Conservation (phyloP, 2,113 vertebrate genomes). For the Plecotus auritus region DNA sequence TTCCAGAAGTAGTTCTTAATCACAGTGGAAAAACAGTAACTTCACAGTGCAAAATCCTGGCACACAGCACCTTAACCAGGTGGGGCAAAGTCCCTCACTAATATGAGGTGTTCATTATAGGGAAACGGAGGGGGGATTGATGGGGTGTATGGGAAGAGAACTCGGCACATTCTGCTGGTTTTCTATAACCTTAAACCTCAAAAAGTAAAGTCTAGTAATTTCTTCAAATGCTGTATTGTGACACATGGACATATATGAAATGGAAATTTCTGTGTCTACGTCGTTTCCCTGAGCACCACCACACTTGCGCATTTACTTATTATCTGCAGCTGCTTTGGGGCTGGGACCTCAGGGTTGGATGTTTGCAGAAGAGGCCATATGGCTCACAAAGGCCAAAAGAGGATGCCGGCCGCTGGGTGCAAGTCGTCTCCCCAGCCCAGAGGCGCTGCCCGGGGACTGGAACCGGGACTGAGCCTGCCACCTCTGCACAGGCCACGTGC, state of each 20-base stretch:
- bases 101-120: too few species aligned
- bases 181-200: background rate
- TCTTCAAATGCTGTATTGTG: background rate
- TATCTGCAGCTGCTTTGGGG: background rate
- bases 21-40: background rate
- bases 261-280: background rate
- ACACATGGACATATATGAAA: background rate
- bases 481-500: background rate
- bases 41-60: background rate
- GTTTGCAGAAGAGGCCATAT: background rate
- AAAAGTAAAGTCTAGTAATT: background rate
- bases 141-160: background rate
- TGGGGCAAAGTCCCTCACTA: background rate
- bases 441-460: fast-evolving
- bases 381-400: background rate
- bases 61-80: background rate
- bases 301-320: background rate
- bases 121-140: background rate
- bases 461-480: background rate
- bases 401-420: fast-evolving
- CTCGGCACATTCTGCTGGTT: background rate
- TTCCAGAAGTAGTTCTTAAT: background rate
- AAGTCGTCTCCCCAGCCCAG: background rate
- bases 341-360: background rate
- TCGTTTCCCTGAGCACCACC: background rate